A percentile compares a stretch with the other conserved stretches of the same genome.
phyloP scores from a whole-genome alignment of 2,888 invertebrate species.

The Epistrophe grossulariae region DNA sequence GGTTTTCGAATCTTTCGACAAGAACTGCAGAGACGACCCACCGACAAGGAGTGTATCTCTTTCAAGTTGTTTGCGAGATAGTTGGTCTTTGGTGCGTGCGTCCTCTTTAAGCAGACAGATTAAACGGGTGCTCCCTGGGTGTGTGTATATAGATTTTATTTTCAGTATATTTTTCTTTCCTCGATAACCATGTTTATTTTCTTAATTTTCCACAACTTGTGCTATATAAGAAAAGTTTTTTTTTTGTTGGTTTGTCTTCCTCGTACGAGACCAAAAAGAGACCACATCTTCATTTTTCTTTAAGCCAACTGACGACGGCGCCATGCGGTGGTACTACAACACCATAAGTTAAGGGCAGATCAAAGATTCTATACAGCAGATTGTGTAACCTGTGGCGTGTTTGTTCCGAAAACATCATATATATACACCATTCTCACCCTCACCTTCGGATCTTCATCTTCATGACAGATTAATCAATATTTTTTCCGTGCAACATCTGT shows the following conservation, averaged over 20 bases:
- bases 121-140: slow-evolving; percentile 50
- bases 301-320: slow-evolving; percentile 54
- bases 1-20: slow-evolving; percentile 24
- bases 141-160: slow-evolving; percentile 47
- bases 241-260: slow-evolving; percentile 17
- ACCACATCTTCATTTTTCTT: slow-evolving; percentile 64
- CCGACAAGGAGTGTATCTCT: slow-evolving; percentile 39
- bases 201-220: slow-evolving; percentile 75
- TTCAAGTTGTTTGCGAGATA: slow-evolving; percentile 63
- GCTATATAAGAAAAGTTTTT: slow-evolving; percentile 49
- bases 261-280: slow-evolving; percentile 33
- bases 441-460: slow-evolving; percentile 48
- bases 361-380: slow-evolving; percentile 60
- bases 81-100: background rate
- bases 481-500: slow-evolving; percentile 48
- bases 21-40: slow-evolving; percentile 2
- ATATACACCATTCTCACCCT: slow-evolving; percentile 38
- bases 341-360: slow-evolving; percentile 64
- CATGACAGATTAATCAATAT: slow-evolving; percentile 68
- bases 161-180: slow-evolving; percentile 72
- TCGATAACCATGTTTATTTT: slow-evolving; percentile 74
- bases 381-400: slow-evolving; percentile 69
- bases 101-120: slow-evolving; percentile 36
- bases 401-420: slow-evolving; percentile 56
- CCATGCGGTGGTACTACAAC: slow-evolving; percentile 73